Evolutionary conservation across 2,888 invertebrate species (phyloP).

Genomic region (Gonocerus acuteangulatus): DNA sequence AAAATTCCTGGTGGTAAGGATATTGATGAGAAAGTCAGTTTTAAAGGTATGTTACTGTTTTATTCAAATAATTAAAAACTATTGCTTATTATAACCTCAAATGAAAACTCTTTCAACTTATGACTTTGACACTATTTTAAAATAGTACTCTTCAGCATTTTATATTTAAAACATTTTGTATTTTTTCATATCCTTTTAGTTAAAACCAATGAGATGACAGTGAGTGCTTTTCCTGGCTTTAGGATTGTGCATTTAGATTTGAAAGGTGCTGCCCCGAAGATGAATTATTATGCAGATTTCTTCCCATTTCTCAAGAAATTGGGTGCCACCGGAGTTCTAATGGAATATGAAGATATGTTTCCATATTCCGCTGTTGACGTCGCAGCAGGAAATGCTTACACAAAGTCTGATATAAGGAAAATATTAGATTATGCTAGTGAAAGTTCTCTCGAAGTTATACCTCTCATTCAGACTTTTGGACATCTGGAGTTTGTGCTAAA

Average conservation of each 20-base stretch:
- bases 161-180: no score
- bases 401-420: slow-evolving; percentile 47
- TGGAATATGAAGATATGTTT: slow-evolving; percentile 87
- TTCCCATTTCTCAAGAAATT: slow-evolving; percentile 54
- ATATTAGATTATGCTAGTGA: slow-evolving; percentile 50
- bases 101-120: no score
- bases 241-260: slow-evolving; percentile 69
- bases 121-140: no score
- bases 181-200: background rate
- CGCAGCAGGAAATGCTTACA: slow-evolving; percentile 58
- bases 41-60: slow-evolving; percentile 3
- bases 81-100: background rate
- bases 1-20: slow-evolving; percentile 4
- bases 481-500: slow-evolving; percentile 76
- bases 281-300: slow-evolving; percentile 54
- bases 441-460: slow-evolving; percentile 61
- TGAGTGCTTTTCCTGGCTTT: background rate
- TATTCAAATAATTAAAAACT: no score
- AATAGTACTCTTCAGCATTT: no score
- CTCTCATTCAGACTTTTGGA: slow-evolving; percentile 78
- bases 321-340: slow-evolving; percentile 68
- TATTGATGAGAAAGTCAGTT: slow-evolving; percentile 15
- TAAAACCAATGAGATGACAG: background rate
- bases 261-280: slow-evolving; percentile 72
- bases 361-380: slow-evolving; percentile 59